These are phyloP conservation scores for Eptatretus burgeri DNA, from an alignment of 2,113 vertebrate genomes.

Conservation along the genomic window DNA sequence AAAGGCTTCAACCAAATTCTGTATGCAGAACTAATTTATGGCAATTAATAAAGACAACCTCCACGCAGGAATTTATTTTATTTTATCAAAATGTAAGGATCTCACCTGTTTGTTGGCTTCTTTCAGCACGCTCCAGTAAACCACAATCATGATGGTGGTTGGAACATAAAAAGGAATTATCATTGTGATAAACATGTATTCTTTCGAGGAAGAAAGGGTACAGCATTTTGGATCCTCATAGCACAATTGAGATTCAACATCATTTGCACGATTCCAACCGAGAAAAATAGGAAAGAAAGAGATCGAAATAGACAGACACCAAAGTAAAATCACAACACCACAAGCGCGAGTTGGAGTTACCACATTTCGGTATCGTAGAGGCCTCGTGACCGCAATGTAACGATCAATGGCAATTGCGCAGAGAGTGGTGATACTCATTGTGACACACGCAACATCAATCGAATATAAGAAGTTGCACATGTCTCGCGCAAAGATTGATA, in stretches of 20 bases:
- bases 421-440: too few relatives aligned
- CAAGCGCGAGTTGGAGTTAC: slow-evolving; percentile 53
- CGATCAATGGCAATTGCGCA: slow-evolving; percentile 88
- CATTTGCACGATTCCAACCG: slow-evolving; percentile 75
- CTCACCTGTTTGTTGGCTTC: not conserved
- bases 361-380: slow-evolving; percentile 77
- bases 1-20: too few relatives aligned
- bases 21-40: too few relatives aligned
- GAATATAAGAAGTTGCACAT: slow-evolving; percentile 93
- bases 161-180: slow-evolving; percentile 54
- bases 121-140: slow-evolving; percentile 19
- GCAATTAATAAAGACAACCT: too few relatives aligned
- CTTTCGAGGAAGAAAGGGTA: slow-evolving; percentile 47
- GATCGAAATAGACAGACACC: slow-evolving; percentile 57
- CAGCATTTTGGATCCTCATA: slow-evolving; percentile 67
- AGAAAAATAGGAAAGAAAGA: slow-evolving; percentile 88
- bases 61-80: too few relatives aligned
- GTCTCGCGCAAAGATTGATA: slow-evolving; percentile 66
- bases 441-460: slow-evolving; percentile 71
- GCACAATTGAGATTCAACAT: slow-evolving; percentile 13
- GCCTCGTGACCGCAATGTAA: slow-evolving; percentile 83
- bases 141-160: slow-evolving; percentile 47
- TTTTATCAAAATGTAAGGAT: too few relatives aligned
- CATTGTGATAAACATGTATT: slow-evolving; percentile 47
- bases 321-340: too few relatives aligned